A percentile compares a stretch with the other conserved stretches of the same genome.
Evolutionary conservation across 2,113 vertebrate species (phyloP).

Genomic region (Entomyzon cyanotis): DNA sequence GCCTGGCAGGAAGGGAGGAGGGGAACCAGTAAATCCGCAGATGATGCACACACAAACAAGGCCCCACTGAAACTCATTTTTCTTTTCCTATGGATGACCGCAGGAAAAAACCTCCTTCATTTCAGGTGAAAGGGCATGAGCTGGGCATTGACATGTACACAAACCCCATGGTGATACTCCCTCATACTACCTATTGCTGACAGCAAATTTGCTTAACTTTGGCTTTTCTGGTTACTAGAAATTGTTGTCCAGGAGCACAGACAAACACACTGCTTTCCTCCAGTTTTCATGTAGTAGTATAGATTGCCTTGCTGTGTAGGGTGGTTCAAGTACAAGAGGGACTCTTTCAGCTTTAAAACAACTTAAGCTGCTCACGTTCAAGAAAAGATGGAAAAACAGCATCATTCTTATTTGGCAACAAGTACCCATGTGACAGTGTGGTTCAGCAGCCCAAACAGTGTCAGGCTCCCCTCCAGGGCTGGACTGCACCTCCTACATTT

Average conservation of each 20-base stretch:
- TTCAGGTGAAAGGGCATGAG: background rate
- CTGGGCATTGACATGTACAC: background rate
- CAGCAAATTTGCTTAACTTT: background rate
- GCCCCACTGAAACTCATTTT: background rate
- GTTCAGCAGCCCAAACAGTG: background rate
- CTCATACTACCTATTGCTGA: background rate
- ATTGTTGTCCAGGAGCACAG: background rate
- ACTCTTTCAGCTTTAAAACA: background rate
- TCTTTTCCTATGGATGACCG: background rate
- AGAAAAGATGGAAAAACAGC: slow-evolving; percentile 32
- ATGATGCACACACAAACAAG: background rate
- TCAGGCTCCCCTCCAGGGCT: background rate
- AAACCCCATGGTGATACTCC: background rate
- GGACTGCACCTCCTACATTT: background rate
- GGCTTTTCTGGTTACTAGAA: background rate
- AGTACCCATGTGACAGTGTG: background rate
- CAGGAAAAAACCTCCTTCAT: background rate
- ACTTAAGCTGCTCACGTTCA: background rate
- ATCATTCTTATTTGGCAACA: background rate
- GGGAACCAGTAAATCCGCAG: background rate
- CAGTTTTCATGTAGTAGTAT: rapidly evolving
- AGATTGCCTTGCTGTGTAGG: too few species aligned
- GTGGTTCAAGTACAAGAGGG: background rate
- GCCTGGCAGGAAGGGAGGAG: background rate
- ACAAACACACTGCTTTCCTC: rapidly evolving